phyloP scores from a whole-genome alignment of 2,888 invertebrate genomes.

The Trissoscelio sp. region DNA sequence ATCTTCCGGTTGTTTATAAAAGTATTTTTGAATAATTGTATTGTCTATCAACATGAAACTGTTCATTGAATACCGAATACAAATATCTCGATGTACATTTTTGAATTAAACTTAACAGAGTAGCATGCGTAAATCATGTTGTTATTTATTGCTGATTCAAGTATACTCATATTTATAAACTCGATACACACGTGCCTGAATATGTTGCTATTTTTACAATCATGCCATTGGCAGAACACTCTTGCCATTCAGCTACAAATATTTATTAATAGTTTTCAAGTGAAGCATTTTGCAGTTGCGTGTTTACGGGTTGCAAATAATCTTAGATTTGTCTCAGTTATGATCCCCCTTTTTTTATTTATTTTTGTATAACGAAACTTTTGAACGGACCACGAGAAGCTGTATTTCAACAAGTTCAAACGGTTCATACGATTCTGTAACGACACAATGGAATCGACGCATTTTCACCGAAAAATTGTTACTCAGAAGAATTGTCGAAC shows the following conservation, averaged over 20 bases:
- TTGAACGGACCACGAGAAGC: constrained; percentile 13
- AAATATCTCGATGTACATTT: constrained; percentile 23
- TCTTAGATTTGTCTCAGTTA: constrained; percentile 15
- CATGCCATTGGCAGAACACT: constrained; percentile 58
- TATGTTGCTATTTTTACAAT: constrained; percentile 64
- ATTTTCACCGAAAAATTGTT: constrained; percentile 1
- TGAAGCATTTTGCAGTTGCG: constrained; percentile 39
- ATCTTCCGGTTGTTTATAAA: constrained; percentile 4
- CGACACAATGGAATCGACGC: constrained; percentile 2
- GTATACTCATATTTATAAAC: constrained; percentile 67
- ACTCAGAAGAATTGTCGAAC: too few species aligned
- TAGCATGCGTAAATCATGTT: constrained; percentile 43
- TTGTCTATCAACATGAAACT: not conserved
- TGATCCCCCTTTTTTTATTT: too few species aligned
- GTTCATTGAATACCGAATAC: too few species aligned
- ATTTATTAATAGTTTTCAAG: constrained; percentile 62
- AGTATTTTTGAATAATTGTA: constrained; percentile 30
- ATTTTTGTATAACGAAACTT: constrained; percentile 18
- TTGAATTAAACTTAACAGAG: constrained; percentile 15
- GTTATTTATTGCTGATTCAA: constrained; percentile 62
- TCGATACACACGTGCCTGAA: constrained; percentile 58
- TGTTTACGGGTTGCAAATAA: constrained; percentile 32
- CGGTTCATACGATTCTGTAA: not conserved
- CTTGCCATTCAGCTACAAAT: constrained; percentile 60
- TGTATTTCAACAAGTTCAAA: not conserved